A percentile compares a stretch with the other conserved stretches of the same genome.
These are phyloP conservation scores for Calliopum simillimum DNA, from an alignment of 2,888 invertebrate species.

Conservation along the genomic window DNA sequence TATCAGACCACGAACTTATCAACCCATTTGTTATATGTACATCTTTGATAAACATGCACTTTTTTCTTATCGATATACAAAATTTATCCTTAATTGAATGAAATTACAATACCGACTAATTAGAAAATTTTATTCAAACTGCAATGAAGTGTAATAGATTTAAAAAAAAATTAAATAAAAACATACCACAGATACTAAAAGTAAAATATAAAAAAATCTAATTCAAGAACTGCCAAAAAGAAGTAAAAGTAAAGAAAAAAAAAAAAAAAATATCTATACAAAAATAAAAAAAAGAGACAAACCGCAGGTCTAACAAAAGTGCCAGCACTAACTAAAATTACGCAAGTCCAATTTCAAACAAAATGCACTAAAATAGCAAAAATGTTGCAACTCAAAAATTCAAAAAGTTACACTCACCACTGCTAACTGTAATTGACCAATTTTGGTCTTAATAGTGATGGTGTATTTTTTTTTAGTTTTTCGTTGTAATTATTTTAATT, in stretches of 20 bases:
- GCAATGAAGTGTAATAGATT: too few species aligned
- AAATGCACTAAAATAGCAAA: conserved; percentile 17
- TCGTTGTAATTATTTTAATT: conserved; percentile 18
- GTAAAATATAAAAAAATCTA: conserved; percentile 10
- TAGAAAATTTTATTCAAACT: too few species aligned
- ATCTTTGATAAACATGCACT: too few species aligned
- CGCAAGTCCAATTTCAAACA: conserved; percentile 45
- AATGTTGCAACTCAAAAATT: background rate
- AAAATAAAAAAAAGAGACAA: conserved; percentile 26
- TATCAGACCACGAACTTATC: too few species aligned
- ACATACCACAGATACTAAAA: conserved; percentile 31
- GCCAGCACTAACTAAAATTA: conserved; percentile 42
- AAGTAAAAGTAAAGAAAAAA: conserved; percentile 23
- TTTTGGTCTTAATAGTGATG: conserved; percentile 10
- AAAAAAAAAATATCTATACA: background rate
- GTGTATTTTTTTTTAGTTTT: conserved; percentile 21
- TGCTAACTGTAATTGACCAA: conserved; percentile 11
- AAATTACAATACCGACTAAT: too few species aligned
- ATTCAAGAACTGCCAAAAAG: conserved; percentile 30
- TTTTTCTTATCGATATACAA: too few species aligned
- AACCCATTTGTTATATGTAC: too few species aligned
- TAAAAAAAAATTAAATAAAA: too few species aligned
- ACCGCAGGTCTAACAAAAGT: conserved; percentile 21
- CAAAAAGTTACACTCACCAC: background rate
- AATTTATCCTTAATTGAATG: too few species aligned